A percentile compares a stretch with the other conserved stretches of the same genome.
These are phyloP conservation scores for Sitodiplosis mosellana DNA, from an alignment of 1,140 invertebrate genomes.

Conservation along the genomic window DNA sequence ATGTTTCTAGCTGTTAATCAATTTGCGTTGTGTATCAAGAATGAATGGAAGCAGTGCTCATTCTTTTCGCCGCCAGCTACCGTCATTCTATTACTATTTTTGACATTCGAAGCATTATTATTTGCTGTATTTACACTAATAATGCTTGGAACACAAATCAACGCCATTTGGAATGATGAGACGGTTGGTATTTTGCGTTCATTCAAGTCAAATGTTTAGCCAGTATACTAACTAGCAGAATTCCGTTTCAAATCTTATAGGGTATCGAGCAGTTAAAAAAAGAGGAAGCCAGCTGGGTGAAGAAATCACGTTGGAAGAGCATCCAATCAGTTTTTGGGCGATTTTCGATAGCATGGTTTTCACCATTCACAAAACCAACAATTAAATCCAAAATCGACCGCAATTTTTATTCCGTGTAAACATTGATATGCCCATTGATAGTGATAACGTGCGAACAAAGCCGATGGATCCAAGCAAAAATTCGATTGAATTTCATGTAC, in stretches of 20 bases:
- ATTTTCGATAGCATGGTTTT: constrained; percentile 86
- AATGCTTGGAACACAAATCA: constrained; percentile 94
- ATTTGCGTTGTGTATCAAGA: constrained; percentile 81
- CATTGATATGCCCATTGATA: background rate
- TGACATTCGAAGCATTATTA: constrained; percentile 89
- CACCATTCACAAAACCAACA: constrained; percentile 73
- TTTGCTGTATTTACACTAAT: constrained; percentile 98
- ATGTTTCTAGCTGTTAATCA: constrained; percentile 82
- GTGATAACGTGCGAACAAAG: too few relatives aligned
- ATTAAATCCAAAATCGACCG: constrained; percentile 52
- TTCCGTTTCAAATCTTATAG: constrained; percentile 29
- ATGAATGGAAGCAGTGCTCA: constrained; percentile 90
- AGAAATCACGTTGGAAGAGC: constrained; percentile 81
- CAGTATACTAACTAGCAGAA: background rate
- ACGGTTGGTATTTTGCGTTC: constrained; percentile 70
- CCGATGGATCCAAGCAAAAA: too few relatives aligned
- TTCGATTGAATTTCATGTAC: too few relatives aligned
- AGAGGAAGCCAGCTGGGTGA: constrained; percentile 78
- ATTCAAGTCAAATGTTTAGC: background rate
- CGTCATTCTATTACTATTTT: constrained; percentile 84
- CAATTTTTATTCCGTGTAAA: constrained; percentile 57
- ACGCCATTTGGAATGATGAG: constrained; percentile 97
- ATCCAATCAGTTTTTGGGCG: constrained; percentile 88
- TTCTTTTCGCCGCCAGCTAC: constrained; percentile 87
- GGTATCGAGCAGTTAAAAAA: constrained; percentile 91